A percentile compares a stretch with the other conserved stretches of the same genome.
phyloP scores from a whole-genome alignment of 1,140 invertebrate genomes.

The Drosophila pallidifrons region DNA sequence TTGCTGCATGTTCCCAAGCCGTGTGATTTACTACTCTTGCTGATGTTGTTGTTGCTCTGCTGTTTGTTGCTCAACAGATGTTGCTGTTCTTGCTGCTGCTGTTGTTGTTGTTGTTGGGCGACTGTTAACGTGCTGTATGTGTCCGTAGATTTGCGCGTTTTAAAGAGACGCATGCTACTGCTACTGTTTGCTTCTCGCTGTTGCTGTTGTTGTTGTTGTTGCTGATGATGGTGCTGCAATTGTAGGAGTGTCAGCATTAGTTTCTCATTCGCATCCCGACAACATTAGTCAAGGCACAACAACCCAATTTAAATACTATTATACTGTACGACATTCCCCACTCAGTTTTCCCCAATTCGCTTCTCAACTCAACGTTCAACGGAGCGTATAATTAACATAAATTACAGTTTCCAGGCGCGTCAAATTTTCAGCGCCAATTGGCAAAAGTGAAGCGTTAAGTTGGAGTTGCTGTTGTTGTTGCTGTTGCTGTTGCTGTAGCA shows the following conservation, averaged over 20 bases:
- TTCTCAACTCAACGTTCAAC: conserved; percentile 50
- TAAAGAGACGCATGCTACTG: conserved; percentile 81
- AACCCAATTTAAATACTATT: conserved; percentile 55
- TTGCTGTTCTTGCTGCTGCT: conserved; percentile 45
- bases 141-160: conserved; percentile 81
- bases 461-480: background rate
- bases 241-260: conserved; percentile 37
- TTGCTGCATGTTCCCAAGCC: conserved; percentile 65
- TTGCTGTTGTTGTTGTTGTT: conserved; percentile 1
- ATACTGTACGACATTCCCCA: conserved; percentile 32
- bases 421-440: conserved; percentile 31
- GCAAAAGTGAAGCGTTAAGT: conserved; percentile 31
- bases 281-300: conserved; percentile 39
- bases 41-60: conserved; percentile 13
- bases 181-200: conserved; percentile 3
- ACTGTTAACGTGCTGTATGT: conserved; percentile 68
- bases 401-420: conserved; percentile 49
- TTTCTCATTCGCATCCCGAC: conserved; percentile 27
- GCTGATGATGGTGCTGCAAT: conserved; percentile 47
- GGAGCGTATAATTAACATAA: conserved; percentile 74
- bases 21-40: conserved; percentile 21
- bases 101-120: conserved; percentile 56
- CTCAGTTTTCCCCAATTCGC: conserved; percentile 34
- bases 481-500: background rate
- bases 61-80: conserved; percentile 30